A percentile compares a stretch with the other conserved stretches of the same genome.
Conservation (phyloP, 1,140 invertebrate genomes). For the Atta cephalotes region DNA sequence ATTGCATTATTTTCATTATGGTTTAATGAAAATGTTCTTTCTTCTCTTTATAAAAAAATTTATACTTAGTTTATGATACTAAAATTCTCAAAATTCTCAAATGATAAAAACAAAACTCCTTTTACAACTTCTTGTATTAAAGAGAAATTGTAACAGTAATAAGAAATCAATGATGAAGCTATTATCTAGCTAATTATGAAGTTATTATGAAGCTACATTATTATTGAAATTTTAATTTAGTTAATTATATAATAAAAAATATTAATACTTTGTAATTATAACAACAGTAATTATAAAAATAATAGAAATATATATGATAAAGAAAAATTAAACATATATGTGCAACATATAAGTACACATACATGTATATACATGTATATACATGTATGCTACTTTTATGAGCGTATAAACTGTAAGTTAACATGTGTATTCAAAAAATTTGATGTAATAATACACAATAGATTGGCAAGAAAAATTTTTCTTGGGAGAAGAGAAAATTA, state of each 20-base stretch:
- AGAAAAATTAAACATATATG: not conserved
- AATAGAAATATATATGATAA: not conserved
- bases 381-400: not conserved
- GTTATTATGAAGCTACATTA: not conserved
- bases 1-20: slow-evolving; percentile 24
- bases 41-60: not conserved
- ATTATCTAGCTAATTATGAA: too few relatives aligned
- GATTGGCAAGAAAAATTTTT: not conserved
- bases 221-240: not conserved
- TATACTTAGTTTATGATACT: slow-evolving; percentile 4
- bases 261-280: not conserved
- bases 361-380: too few relatives aligned
- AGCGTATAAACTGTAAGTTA: not conserved
- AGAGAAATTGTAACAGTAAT: not conserved
- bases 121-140: not conserved
- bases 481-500: not conserved
- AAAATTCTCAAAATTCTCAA: not conserved
- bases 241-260: not conserved
- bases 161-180: not conserved
- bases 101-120: slow-evolving; percentile 1
- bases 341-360: too few relatives aligned
- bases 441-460: not conserved
- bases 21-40: slow-evolving; percentile 18
- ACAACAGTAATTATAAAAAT: not conserved
- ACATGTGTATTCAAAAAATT: not conserved